Conservation (phyloP, 2,113 vertebrate species). For the Coptodon bakossiorum region DNA sequence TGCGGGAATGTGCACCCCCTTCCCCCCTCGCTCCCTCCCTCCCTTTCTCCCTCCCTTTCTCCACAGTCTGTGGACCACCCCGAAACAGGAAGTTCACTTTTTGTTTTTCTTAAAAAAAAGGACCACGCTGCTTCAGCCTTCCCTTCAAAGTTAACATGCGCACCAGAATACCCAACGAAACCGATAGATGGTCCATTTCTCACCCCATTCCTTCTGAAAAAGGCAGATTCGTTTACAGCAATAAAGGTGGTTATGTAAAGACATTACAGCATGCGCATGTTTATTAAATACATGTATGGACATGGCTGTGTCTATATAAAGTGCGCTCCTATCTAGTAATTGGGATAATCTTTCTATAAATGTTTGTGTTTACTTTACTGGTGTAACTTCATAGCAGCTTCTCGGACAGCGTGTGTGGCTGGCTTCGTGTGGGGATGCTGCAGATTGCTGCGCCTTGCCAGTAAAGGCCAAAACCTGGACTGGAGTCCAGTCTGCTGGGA, state of each 20-base stretch:
- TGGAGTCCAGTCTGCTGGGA: background rate
- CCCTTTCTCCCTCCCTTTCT: conserved; percentile 59
- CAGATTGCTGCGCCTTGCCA: conserved; percentile 22
- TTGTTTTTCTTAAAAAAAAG: conserved; percentile 72
- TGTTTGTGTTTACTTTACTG: conserved; percentile 48
- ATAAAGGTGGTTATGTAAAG: conserved; percentile 1
- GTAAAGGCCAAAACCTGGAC: conserved; percentile 50
- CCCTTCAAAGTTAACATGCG: background rate
- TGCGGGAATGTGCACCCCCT: conserved; percentile 69
- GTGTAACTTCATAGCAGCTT: conserved; percentile 48
- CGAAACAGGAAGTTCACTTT: conserved; percentile 84
- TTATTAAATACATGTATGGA: background rate
- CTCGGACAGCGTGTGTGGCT: conserved; percentile 56
- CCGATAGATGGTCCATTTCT: background rate
- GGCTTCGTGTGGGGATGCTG: conserved; percentile 50
- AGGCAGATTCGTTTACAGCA: background rate
- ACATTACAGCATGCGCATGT: background rate
- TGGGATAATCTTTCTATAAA: conserved; percentile 35
- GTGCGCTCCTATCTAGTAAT: conserved; percentile 9
- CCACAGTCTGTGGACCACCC: conserved; percentile 79
- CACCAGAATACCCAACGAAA: background rate
- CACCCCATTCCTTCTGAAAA: background rate
- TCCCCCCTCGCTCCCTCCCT: conserved; percentile 39
- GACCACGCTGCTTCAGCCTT: conserved; percentile 40
- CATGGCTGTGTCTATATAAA: conserved; percentile 8